Evolutionary conservation across 2,888 invertebrate genomes (phyloP).

Genomic region (Timema cristinae): DNA sequence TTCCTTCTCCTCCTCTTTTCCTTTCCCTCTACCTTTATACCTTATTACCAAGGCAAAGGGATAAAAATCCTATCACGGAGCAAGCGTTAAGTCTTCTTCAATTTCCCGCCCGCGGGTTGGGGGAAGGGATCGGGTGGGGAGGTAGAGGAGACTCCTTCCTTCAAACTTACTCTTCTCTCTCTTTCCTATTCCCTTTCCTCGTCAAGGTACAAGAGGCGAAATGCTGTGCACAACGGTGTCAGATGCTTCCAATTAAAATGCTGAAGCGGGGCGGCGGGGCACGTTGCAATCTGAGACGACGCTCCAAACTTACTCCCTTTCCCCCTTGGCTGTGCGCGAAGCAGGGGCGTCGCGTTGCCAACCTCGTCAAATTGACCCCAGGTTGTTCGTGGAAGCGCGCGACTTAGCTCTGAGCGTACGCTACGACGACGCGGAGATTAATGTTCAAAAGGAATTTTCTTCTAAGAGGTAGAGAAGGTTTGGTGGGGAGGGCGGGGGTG

Average conservation of each 20-base stretch:
- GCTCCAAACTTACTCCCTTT: slow-evolving; percentile 2
- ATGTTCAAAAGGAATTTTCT: no score
- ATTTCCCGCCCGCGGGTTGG: slow-evolving; percentile 11
- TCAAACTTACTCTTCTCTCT: no score
- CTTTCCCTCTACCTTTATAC: background rate
- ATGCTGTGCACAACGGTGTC: slow-evolving; percentile 20
- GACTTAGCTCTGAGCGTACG: no score
- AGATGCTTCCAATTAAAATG: slow-evolving; percentile 29
- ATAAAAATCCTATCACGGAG: slow-evolving; percentile 15
- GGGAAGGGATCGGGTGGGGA: no score
- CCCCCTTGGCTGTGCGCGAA: background rate
- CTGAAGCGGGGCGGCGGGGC: slow-evolving; percentile 13
- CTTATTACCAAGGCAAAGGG: background rate
- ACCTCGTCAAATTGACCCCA: no score
- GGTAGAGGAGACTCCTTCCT: no score
- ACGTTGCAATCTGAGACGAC: slow-evolving; percentile 23
- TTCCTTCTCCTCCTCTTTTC: background rate
- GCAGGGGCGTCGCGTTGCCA: background rate
- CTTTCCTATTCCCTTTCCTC: background rate
- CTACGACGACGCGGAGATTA: no score
- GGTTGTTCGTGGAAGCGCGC: no score
- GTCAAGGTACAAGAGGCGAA: background rate
- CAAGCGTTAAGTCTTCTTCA: slow-evolving; percentile 15
- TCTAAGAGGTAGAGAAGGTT: no score
- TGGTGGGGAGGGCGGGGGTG: no score